Conservation (phyloP, 2,797 vertebrate species). For the Tragopan temminckii region DNA sequence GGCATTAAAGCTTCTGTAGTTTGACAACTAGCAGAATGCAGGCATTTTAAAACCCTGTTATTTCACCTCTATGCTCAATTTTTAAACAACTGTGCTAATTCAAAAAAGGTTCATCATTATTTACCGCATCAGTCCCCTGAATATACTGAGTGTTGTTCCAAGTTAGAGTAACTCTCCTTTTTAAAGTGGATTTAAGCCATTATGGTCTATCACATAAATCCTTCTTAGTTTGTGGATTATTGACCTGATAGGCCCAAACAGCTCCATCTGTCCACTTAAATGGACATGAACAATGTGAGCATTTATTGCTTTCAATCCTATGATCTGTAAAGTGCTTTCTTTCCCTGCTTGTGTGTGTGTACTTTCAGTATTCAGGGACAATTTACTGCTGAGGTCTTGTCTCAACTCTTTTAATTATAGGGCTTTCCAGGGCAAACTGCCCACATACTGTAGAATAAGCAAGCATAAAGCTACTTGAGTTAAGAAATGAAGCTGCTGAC, state of each 20-base stretch:
- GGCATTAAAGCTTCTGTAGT: conserved; percentile 21
- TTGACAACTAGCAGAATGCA: conserved; percentile 32
- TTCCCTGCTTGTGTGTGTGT: neutral
- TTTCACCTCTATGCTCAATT: conserved; percentile 46
- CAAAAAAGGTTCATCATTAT: neutral
- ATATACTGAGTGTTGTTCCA: neutral
- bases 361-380: neutral
- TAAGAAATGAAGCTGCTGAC: conserved; percentile 8
- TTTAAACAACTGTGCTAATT: conserved; percentile 54
- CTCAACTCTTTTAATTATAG: conserved; percentile 26
- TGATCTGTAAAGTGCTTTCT: conserved; percentile 52
- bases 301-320: conserved; percentile 21
- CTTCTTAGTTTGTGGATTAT: conserved; percentile 65
- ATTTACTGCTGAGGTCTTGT: neutral
- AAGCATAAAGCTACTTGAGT: neutral
- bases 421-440: conserved; percentile 24
- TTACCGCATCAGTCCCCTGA: conserved; percentile 8
- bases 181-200: conserved; percentile 57
- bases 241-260: conserved; percentile 50
- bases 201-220: conserved; percentile 42
- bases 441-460: neutral
- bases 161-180: neutral
- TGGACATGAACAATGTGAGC: neutral
- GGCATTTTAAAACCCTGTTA: neutral
- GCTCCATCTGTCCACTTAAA: conserved; percentile 58